Conservation (phyloP, 2,888 invertebrate genomes). For the Hydroisotoma schaefferi region DNA sequence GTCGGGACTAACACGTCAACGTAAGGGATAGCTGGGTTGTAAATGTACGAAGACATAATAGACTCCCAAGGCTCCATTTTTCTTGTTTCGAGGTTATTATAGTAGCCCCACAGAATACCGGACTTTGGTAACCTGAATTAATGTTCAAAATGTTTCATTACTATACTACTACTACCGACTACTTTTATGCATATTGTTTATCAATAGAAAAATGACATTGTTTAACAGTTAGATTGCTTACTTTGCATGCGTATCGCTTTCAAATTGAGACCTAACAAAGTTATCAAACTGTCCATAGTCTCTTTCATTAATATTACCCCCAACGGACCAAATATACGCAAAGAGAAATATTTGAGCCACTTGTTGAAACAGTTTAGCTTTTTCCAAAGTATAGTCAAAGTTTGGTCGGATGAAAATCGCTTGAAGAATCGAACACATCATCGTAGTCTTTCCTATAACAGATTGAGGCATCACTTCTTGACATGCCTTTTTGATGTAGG, state of each 20-base stretch:
- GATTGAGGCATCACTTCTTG: slow-evolving; percentile 57
- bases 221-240: no score
- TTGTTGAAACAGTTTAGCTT: slow-evolving; percentile 59
- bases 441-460: slow-evolving; percentile 74
- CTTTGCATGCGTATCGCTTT: slow-evolving; percentile 66
- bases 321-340: slow-evolving; percentile 77
- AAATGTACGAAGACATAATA: slow-evolving; percentile 66
- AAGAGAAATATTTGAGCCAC: slow-evolving; percentile 75
- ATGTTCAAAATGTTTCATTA: no score
- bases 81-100: slow-evolving; percentile 66
- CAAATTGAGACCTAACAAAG: slow-evolving; percentile 66
- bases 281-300: slow-evolving; percentile 68
- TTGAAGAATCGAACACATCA: slow-evolving; percentile 70
- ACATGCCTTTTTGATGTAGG: slow-evolving; percentile 66
- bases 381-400: slow-evolving; percentile 62
- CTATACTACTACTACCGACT: no score
- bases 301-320: slow-evolving; percentile 73
- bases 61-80: slow-evolving; percentile 74
- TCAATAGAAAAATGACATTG: no score
- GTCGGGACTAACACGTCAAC: slow-evolving; percentile 85
- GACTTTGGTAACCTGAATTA: slow-evolving; percentile 64
- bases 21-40: slow-evolving; percentile 60
- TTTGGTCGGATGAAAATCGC: slow-evolving; percentile 65
- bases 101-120: slow-evolving; percentile 71
- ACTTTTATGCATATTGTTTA: no score